Base-by-base conservation (phyloP, 2,797 vertebrate genomes). In the Trachurus trachurus region DNA sequence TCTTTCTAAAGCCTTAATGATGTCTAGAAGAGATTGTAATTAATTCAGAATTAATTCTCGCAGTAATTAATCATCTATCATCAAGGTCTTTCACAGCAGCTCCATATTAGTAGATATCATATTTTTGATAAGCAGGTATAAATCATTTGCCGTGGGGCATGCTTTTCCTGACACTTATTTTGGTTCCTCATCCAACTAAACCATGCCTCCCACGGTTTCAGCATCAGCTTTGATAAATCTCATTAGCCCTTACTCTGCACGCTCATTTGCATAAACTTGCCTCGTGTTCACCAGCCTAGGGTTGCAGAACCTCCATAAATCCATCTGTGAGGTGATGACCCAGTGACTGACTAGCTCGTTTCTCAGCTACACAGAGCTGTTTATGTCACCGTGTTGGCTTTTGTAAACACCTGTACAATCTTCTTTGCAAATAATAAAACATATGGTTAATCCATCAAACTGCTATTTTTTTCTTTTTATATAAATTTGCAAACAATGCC, bases 171-270 rank as follows among this genome's bases (percentile, higher is more conserved):
- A 84, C 77, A 80, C 74, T 67, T 85, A 72, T 86, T 89, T 83
- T 75, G 71, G 66, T 71, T 86, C 45, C 80, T 82, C 72, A 67
- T 63, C 76, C 74, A 76, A 78, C 75, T 78, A 84, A 83, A 83
- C 78, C 66, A 12, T 54, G 61, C 78, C 74, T 87, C 91, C 87
- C 79, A 88, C 61, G 13, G 84, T 83, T 82, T 81, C 66, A 77
- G 71, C 76, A 77, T 88, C 82, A 87, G 78, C 83, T 89, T 84
- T 89, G 86, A 90, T 91, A 87, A 90, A 90, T 91, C 83, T 91
- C 81, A 84, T 92, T 91, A 85, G 79, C 52, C 59, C 73, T 80
- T 74, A 69, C 69, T 88, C 74, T 62, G 75, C 26, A 40, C 0
- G n/a, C 72, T 85, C 74, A 89, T 92, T 90, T 89, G 80, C 85